Percentiles rank a stretch among this genome's conserved stretches.
These are phyloP conservation scores for Thrips palmi DNA, from an alignment of 1,140 invertebrate genomes.

Conservation along the genomic window DNA sequence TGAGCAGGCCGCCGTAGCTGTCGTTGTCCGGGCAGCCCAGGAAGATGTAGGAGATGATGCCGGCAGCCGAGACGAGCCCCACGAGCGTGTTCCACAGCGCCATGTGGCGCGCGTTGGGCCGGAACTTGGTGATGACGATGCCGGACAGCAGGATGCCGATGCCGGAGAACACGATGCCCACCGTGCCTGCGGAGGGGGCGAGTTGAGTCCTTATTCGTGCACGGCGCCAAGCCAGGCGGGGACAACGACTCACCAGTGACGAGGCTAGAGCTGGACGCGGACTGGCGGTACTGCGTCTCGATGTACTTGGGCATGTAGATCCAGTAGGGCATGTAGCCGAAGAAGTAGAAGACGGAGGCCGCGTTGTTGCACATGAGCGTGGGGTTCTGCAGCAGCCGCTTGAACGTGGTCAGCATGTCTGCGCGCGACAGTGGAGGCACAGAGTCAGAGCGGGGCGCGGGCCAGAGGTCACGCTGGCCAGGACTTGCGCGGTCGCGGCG, in stretches of 20 bases:
- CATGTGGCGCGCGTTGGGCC: slow-evolving; percentile 31
- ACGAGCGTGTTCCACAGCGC: slow-evolving; percentile 34
- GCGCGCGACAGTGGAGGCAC: slow-evolving; percentile 10
- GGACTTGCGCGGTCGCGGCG: too few species aligned
- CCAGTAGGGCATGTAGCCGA: slow-evolving; percentile 21
- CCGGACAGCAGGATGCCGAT: slow-evolving; percentile 38
- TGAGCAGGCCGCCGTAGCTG: slow-evolving; percentile 10
- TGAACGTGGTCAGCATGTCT: slow-evolving; percentile 31
- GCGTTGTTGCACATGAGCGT: slow-evolving; percentile 36
- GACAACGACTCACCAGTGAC: slow-evolving; percentile 17
- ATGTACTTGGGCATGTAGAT: slow-evolving; percentile 25
- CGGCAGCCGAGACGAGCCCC: slow-evolving; percentile 24
- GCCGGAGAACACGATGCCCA: slow-evolving; percentile 40
- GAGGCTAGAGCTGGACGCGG: slow-evolving; percentile 23
- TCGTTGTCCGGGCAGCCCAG: slow-evolving; percentile 31
- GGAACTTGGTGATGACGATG: slow-evolving; percentile 34
- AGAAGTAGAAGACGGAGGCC: slow-evolving; percentile 27
- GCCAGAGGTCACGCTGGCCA: too few species aligned
- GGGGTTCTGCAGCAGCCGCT: slow-evolving; percentile 35
- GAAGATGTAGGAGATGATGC: slow-evolving; percentile 36
- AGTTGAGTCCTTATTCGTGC: neutral
- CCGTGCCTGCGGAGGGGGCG: slow-evolving; percentile 18
- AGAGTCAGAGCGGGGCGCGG: neutral
- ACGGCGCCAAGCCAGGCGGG: slow-evolving; percentile 1
- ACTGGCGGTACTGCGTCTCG: slow-evolving; percentile 33